Conservation (phyloP, 2,797 vertebrate species). For the Bovichtus diacanthus region DNA sequence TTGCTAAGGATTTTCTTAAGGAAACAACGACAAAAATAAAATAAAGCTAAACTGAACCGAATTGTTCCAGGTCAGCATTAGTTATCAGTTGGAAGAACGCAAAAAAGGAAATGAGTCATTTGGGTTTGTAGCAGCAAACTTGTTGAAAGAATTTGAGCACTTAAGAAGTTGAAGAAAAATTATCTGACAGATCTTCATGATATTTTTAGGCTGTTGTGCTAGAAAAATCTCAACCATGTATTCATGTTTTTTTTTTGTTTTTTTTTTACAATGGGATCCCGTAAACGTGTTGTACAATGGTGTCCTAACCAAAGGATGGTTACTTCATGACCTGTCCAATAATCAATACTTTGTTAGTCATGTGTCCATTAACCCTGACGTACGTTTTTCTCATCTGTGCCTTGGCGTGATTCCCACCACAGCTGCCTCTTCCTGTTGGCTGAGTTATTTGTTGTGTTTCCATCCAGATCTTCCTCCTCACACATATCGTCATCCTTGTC, state of each 20-base stretch:
- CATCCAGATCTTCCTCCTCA: constrained; percentile 78
- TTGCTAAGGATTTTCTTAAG: too few relatives aligned
- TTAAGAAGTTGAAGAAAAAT: not conserved
- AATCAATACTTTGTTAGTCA: constrained; percentile 19
- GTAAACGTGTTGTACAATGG: not conserved
- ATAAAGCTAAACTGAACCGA: not conserved
- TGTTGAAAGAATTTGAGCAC: not conserved
- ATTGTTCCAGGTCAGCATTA: not conserved
- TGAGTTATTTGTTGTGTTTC: constrained; percentile 81
- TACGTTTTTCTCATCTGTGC: constrained; percentile 93
- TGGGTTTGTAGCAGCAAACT: not conserved
- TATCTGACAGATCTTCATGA: not conserved
- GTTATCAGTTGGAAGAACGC: not conserved
- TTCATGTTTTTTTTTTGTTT: not conserved
- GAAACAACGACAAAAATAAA: too few relatives aligned
- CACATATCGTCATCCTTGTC: constrained; percentile 80
- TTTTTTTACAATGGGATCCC: not conserved
- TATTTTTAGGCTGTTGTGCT: not conserved
- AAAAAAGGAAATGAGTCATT: constrained; percentile 1
- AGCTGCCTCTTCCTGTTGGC: constrained; percentile 90
- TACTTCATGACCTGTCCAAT: not conserved
- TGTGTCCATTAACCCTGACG: constrained; percentile 18
- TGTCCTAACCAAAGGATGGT: not conserved
- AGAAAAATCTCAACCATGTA: not conserved
- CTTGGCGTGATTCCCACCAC: constrained; percentile 92